These are phyloP conservation scores for Nilaparvata lugens DNA, from an alignment of 1,140 invertebrate genomes.

Conservation along the genomic window DNA sequence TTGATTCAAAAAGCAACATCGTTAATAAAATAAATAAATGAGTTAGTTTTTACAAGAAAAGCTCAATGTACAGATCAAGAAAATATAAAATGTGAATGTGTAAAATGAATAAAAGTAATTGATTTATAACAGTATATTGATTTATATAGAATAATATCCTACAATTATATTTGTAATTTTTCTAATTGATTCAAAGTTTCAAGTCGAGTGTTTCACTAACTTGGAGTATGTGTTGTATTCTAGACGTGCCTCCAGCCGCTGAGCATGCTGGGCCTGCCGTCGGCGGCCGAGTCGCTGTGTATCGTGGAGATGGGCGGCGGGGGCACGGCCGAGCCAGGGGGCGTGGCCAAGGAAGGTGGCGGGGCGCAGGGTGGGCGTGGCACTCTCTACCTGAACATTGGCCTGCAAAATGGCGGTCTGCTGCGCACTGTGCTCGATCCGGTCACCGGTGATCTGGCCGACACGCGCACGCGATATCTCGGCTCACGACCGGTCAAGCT, in stretches of 20 bases:
- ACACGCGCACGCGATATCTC: slow-evolving; percentile 92
- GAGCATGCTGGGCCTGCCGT: slow-evolving; percentile 95
- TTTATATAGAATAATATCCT: too few species aligned
- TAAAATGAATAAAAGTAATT: too few species aligned
- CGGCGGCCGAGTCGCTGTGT: slow-evolving; percentile 91
- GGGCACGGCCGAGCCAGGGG: slow-evolving; percentile 52
- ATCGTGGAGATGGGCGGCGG: slow-evolving; percentile 83
- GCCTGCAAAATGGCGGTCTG: slow-evolving; percentile 93
- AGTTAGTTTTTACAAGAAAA: too few species aligned
- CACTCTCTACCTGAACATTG: slow-evolving; percentile 94
- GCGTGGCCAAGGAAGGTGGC: slow-evolving; percentile 42
- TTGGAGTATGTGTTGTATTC: slow-evolving; percentile 9
- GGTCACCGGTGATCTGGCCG: slow-evolving; percentile 92
- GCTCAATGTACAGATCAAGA: too few species aligned
- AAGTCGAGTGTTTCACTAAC: too few species aligned
- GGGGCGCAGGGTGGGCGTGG: slow-evolving; percentile 42
- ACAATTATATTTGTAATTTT: too few species aligned
- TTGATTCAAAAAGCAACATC: too few species aligned
- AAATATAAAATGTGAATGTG: too few species aligned
- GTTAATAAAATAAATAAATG: too few species aligned
- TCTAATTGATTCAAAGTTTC: too few species aligned
- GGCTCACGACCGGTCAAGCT: slow-evolving; percentile 93
- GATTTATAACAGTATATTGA: too few species aligned
- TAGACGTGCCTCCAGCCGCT: slow-evolving; percentile 83
- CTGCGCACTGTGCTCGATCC: slow-evolving; percentile 92